Evolutionary conservation across 2,113 vertebrate genomes (phyloP), one percentile per base, ranked within the genome.

Genomic region (Trichomycterus rosablanca): DNA sequence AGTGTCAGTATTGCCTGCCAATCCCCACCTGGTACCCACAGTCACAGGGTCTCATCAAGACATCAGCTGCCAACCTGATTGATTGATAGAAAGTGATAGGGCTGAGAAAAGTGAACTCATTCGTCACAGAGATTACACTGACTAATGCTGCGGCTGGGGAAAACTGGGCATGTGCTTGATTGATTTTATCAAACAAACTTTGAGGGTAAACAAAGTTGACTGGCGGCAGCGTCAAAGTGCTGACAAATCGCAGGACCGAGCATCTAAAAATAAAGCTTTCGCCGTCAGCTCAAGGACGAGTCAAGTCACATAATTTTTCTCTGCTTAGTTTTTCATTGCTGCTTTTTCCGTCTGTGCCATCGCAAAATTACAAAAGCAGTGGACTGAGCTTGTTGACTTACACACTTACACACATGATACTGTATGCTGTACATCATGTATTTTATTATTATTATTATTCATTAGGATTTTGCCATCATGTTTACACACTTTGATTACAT

Each of bases 241-340:
- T 28, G 42, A 37, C 26, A 24, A 64, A 40, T 64, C 35, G 20
- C 40, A 39, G 32, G 39, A 10, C 46, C 18, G 7, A 3, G 46
- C 43, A 32, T 42, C 62, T 55, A 53, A 48, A 65, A 65, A 65
- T 65, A 70, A 50, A 58, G 37, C 59, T 16, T 28, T 35, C 40
- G 56, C 52, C 45, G 37, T 45, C 45, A 53, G 28, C 53, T 59
- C 22, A 67, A 52, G 40, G 43, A 63, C 35, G 19, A 24, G 49
- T n/a, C 23, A 18, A 50, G 8, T 22, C 43, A 30, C 49, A 14
- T 46, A 53, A 24, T 45, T 43, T 60, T 45, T 60, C 46, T 35
- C 32, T 32, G 26, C 46, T 28, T 56, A 16, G 15, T 20, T 49
- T 42, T 19, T 42, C 4, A 44, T 6, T n/a, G 12, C 20, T 20